phyloP scores from a whole-genome alignment of 2,888 invertebrate species.

The Acanthacorydalis orientalis region DNA sequence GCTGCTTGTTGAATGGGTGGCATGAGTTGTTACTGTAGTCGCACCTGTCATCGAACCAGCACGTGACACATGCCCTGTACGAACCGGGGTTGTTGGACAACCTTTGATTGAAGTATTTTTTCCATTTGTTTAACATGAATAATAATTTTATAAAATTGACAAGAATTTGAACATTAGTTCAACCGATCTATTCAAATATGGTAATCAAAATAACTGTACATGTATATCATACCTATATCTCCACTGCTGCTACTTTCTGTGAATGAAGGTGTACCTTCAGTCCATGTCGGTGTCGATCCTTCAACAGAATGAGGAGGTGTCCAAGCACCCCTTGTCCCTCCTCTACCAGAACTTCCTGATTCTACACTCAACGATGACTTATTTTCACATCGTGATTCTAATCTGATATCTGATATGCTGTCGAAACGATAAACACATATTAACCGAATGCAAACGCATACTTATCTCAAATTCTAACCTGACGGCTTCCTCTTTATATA shows the following conservation, averaged over 20 bases:
- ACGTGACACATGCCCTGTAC: constrained; percentile 10
- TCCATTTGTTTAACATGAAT: background rate
- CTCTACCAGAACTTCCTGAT: constrained; percentile 37
- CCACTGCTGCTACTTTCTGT: constrained; percentile 92
- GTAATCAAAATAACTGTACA: constrained; percentile 4
- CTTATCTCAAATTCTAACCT: constrained; percentile 30
- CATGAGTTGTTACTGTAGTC: constrained; percentile 11
- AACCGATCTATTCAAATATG: constrained; percentile 5
- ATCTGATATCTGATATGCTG: constrained; percentile 56
- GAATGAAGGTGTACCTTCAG: constrained; percentile 94
- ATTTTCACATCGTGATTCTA: constrained; percentile 43
- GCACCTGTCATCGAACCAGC: constrained; percentile 5
- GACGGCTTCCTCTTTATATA: constrained; percentile 34
- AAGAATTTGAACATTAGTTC: constrained; percentile 8
- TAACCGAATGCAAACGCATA: background rate
- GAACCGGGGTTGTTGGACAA: constrained; percentile 42
- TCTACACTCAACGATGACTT: constrained; percentile 45
- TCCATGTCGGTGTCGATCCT: constrained; percentile 94
- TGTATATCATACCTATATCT: constrained; percentile 53
- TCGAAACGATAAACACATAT: background rate
- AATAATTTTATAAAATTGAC: background rate
- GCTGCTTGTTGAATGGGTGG: constrained; percentile 24
- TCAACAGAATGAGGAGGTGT: constrained; percentile 74
- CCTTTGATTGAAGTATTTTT: constrained; percentile 21
- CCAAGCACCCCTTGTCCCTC: constrained; percentile 41